A percentile compares a stretch with the other conserved stretches of the same genome.
Evolutionary conservation across 2,113 vertebrate genomes (phyloP).

Genomic region (Ailuropoda melanoleuca): DNA sequence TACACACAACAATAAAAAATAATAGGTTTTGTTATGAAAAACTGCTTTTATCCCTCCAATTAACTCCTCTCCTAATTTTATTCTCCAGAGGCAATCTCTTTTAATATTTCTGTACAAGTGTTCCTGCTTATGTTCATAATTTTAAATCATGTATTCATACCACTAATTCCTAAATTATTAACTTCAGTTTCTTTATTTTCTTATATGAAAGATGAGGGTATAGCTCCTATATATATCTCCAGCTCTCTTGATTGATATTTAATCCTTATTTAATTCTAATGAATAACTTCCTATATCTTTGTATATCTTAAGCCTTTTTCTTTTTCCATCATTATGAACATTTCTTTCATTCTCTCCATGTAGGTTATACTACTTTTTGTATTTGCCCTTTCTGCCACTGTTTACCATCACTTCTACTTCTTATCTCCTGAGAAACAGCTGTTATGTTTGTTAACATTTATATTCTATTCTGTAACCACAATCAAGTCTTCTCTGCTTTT

Average conservation of each 20-base stretch:
- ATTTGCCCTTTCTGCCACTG: background rate
- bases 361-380: background rate
- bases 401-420: background rate
- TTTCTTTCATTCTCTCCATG: background rate
- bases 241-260: background rate
- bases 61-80: background rate
- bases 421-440: background rate
- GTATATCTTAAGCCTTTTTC: background rate
- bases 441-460: background rate
- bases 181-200: background rate
- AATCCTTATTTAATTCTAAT: background rate
- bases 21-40: background rate
- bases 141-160: background rate
- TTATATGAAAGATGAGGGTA: background rate
- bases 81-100: background rate
- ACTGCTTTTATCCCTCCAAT: background rate
- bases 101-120: background rate
- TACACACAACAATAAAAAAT: background rate
- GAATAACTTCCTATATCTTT: background rate
- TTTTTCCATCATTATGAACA: background rate
- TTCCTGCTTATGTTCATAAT: background rate
- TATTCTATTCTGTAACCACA: background rate
- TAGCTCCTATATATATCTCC: background rate
- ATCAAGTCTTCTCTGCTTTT: background rate
- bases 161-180: background rate